Percentiles rank a stretch among this genome's conserved stretches.
Conservation (phyloP, 2,888 invertebrate genomes). For the Trichogramma dendrolimi region DNA sequence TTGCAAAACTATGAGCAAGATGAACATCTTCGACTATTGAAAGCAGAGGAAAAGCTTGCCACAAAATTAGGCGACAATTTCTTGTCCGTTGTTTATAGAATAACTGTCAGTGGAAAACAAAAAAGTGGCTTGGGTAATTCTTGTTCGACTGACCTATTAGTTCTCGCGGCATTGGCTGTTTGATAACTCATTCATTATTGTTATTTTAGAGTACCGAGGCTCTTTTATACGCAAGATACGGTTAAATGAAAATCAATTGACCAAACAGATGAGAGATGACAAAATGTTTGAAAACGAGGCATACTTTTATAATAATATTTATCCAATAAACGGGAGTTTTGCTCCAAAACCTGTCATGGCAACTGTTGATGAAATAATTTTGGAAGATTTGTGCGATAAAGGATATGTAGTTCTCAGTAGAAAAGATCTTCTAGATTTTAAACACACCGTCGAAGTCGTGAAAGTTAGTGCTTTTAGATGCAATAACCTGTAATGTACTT, state of each 20-base stretch:
- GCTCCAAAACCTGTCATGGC: slow-evolving; percentile 36
- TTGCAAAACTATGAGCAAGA: slow-evolving; percentile 35
- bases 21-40: slow-evolving; percentile 27
- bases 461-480: slow-evolving; percentile 26
- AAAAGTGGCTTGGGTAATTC: slow-evolving; percentile 35
- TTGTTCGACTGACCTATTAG: not conserved
- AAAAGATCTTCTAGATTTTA: slow-evolving; percentile 34
- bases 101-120: slow-evolving; percentile 32
- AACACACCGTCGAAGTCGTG: slow-evolving; percentile 35
- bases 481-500: not conserved
- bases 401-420: slow-evolving; percentile 35
- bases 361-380: slow-evolving; percentile 32
- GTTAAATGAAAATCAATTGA: slow-evolving; percentile 28
- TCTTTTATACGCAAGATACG: slow-evolving; percentile 36
- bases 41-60: slow-evolving; percentile 35
- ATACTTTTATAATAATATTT: slow-evolving; percentile 33
- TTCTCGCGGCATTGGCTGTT: not conserved
- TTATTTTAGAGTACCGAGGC: slow-evolving; percentile 33
- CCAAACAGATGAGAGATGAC: slow-evolving; percentile 24
- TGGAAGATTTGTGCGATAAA: slow-evolving; percentile 36
- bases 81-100: slow-evolving; percentile 36
- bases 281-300: slow-evolving; percentile 37
- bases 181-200: slow-evolving; percentile 7
- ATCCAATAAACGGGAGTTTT: slow-evolving; percentile 32
- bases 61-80: slow-evolving; percentile 38